Percentiles rank a stretch among this genome's conserved stretches.
These are phyloP conservation scores for Epinotia nisella DNA, from an alignment of 2,888 invertebrate species.

Conservation along the genomic window DNA sequence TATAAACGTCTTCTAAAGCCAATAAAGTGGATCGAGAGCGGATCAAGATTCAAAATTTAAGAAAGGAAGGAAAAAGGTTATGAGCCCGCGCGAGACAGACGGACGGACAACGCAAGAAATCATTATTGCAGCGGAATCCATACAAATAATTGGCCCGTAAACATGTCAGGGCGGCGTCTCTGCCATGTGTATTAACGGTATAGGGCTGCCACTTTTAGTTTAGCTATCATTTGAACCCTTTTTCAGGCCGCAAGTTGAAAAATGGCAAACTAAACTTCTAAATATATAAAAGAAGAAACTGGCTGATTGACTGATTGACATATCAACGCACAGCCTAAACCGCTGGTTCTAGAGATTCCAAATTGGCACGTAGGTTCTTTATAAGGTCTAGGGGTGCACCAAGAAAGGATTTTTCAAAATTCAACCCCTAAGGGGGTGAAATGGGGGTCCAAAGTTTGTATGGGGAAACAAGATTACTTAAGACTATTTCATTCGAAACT, in stretches of 20 bases:
- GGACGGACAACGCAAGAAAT: slow-evolving; percentile 77
- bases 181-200: slow-evolving; percentile 79
- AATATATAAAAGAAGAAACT: too few relatives aligned
- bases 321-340: too few relatives aligned
- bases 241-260: background rate
- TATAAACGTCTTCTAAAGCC: slow-evolving; percentile 19
- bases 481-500: too few relatives aligned
- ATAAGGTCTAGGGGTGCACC: too few relatives aligned
- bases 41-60: slow-evolving; percentile 71
- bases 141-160: slow-evolving; percentile 86
- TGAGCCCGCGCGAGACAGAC: slow-evolving; percentile 61
- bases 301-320: too few relatives aligned
- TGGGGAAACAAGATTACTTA: too few relatives aligned
- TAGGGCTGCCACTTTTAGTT: slow-evolving; percentile 66
- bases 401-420: too few relatives aligned
- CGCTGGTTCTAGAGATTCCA: too few relatives aligned
- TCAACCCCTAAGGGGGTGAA: too few relatives aligned
- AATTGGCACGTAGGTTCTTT: too few relatives aligned
- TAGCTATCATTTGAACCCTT: background rate
- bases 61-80: slow-evolving; percentile 66
- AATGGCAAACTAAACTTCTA: too few relatives aligned
- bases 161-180: slow-evolving; percentile 84
- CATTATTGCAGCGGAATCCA: slow-evolving; percentile 83
- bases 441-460: too few relatives aligned
- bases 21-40: slow-evolving; percentile 53